phyloP scores from a whole-genome alignment of 2,797 vertebrate genomes.

The Mallotus villosus region DNA sequence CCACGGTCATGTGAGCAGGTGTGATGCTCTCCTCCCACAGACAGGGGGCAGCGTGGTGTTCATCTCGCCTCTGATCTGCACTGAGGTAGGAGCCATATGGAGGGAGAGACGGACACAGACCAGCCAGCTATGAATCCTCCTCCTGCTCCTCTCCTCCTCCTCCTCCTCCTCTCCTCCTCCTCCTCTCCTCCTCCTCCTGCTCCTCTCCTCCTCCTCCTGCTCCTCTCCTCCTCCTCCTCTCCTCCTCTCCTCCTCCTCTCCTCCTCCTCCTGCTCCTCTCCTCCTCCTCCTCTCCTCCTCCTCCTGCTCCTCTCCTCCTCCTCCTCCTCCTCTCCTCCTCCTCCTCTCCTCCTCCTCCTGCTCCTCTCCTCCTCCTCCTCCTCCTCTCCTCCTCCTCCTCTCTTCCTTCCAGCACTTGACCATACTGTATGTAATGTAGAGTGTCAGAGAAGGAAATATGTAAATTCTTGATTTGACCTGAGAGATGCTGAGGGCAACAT shows the following conservation, averaged over 20 bases:
- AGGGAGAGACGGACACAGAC: slow-evolving; percentile 64
- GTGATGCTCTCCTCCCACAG: slow-evolving; percentile 62
- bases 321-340: not conserved
- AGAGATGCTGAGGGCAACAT: not conserved
- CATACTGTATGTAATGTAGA: too few relatives aligned
- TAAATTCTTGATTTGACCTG: too few relatives aligned
- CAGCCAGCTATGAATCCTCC: slow-evolving; percentile 61
- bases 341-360: not conserved
- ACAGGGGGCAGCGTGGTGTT: slow-evolving; percentile 86
- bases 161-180: not conserved
- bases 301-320: not conserved
- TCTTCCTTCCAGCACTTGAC: not conserved
- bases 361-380: not conserved
- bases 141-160: not conserved
- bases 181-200: not conserved
- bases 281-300: not conserved
- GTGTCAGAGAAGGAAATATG: too few relatives aligned
- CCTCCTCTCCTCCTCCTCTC: not conserved
- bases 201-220: not conserved
- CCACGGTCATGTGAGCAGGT: not conserved
- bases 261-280: not conserved
- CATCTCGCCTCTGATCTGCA: slow-evolving; percentile 82
- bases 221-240: not conserved
- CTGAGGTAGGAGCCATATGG: slow-evolving; percentile 77
- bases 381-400: not conserved